Conservation (phyloP, 2,797 vertebrate genomes). For the Melanotaenia parkinsoni region DNA sequence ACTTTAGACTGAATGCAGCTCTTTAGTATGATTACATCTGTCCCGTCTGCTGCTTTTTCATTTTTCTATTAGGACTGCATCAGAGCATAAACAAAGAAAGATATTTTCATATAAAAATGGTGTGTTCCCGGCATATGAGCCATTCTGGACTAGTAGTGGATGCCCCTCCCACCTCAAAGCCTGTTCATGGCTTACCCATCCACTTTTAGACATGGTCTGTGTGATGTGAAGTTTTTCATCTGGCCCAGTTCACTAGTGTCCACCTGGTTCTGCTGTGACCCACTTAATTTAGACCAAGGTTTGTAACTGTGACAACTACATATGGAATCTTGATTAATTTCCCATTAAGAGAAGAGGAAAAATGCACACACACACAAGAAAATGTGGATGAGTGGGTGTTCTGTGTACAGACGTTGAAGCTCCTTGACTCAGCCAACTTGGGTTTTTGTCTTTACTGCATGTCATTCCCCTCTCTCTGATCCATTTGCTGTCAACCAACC, state of each 20-base stretch:
- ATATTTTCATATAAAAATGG: conserved; percentile 1
- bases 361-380: neutral
- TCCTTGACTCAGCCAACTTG: no score
- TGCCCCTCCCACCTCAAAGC: neutral
- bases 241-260: neutral
- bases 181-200: neutral
- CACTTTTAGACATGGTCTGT: neutral
- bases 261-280: neutral
- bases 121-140: conserved; percentile 3
- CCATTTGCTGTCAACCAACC: no score
- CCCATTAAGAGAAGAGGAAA: neutral
- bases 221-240: neutral
- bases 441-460: no score
- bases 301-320: neutral
- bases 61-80: neutral
- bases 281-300: neutral
- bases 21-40: conserved; percentile 31
- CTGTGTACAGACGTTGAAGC: no score
- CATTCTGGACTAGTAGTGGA: neutral
- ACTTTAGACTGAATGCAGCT: conserved; percentile 22
- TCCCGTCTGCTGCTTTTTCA: neutral
- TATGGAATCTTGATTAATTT: neutral
- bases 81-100: conserved; percentile 7
- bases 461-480: no score
- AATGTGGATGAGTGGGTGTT: no score